Evolutionary conservation across 1,140 invertebrate species (phyloP), one percentile per base, ranked within the genome.

Genomic region (Latrodectus geometricus): DNA sequence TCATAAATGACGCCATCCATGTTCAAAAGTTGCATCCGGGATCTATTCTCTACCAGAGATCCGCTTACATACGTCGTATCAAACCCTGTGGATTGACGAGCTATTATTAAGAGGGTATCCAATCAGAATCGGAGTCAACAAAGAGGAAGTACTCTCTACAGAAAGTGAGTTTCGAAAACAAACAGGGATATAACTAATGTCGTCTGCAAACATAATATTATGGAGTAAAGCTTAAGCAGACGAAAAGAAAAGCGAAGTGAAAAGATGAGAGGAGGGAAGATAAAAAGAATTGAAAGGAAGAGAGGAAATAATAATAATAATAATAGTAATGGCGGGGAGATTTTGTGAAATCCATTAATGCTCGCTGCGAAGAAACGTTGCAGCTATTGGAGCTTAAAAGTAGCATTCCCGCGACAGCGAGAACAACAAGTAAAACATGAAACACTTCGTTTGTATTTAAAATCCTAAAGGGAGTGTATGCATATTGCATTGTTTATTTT

Each of bases 101-200:
- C 82, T 84, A 69, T 84, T 84, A 84, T 84, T 84, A 84, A 72
- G 82, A 84, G 82, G 56, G 21, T 69, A 86, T 78, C 83, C 83
- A 86, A 86, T 86, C 83, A 86, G 74, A 86, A 23, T 48, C 20
- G 73, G 21, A 76, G 82, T 76, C 72, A 84, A 84, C 72, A 84
- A 56, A 69, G 70, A 48, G 35, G 52, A 56, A 56, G 48, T 21
- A 74, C 79, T 49, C 66, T 78, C 76, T 52, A n/a, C n/a, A 77
- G 75, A 86, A 86, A 86, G 83, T 86, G 68, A 86, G 75, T 86
- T 86, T 86, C 35, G 52, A 86, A 86, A 86, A 86, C 75, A 86
- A 86, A 86, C 83, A 86, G 68, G 75, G 83, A 86, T 86, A 77
- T 86, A 86, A 86, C 83, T 86, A 86, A 86, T 86, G 83, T 86